Evolutionary conservation across 2,113 vertebrate genomes (phyloP).

Genomic region (Elgaria multicarinata): DNA sequence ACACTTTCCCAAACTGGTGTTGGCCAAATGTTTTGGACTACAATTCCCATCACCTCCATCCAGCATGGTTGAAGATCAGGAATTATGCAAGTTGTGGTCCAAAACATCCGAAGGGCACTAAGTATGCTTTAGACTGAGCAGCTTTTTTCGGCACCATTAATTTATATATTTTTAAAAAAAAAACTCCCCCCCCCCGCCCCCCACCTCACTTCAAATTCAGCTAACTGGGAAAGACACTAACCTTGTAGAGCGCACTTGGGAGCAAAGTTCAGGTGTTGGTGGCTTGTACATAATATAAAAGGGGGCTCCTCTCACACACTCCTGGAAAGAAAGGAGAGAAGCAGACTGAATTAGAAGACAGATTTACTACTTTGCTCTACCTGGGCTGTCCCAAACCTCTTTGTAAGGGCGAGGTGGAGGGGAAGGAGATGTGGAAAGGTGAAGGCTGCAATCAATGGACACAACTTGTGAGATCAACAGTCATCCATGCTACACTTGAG

Average conservation of each 20-base stretch:
- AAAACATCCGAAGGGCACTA: too few relatives aligned
- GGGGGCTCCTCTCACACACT: not conserved
- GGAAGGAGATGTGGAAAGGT: not conserved
- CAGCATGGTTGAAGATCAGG: too few relatives aligned
- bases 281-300: not conserved
- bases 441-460: not conserved
- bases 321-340: not conserved
- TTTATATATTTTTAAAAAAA: too few relatives aligned
- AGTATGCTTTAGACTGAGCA: not conserved
- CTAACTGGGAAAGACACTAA: not conserved
- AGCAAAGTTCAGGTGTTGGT: constrained; percentile 4
- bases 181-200: too few relatives aligned
- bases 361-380: not conserved
- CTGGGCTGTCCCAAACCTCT: not conserved
- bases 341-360: not conserved
- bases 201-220: not conserved
- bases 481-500: not conserved
- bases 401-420: too few relatives aligned
- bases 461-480: not conserved
- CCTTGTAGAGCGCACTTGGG: constrained; percentile 21
- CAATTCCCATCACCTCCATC: too few relatives aligned
- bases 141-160: not conserved
- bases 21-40: too few relatives aligned
- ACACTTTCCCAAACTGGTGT: too few relatives aligned
- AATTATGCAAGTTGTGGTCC: too few relatives aligned